Conservation (phyloP, 2,888 invertebrate species). For the Drosophila barbarae region DNA sequence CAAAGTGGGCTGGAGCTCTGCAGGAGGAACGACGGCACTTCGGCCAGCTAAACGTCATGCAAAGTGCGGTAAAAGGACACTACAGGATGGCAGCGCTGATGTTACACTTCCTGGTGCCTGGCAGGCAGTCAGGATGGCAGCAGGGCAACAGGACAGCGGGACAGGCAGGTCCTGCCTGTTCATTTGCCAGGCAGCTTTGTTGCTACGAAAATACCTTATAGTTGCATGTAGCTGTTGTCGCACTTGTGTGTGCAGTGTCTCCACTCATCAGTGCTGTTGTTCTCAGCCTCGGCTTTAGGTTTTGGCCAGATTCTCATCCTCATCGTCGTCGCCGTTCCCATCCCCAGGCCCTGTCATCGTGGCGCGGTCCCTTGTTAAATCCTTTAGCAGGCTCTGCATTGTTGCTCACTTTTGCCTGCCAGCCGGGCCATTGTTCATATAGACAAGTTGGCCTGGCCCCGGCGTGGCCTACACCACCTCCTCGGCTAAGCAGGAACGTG, state of each 20-base stretch:
- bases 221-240: slow-evolving; percentile 55
- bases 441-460: slow-evolving; percentile 44
- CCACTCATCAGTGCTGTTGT: slow-evolving; percentile 50
- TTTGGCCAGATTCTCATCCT: slow-evolving; percentile 23
- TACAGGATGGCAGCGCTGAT: slow-evolving; percentile 73
- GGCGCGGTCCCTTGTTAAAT: slow-evolving; percentile 65
- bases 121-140: slow-evolving; percentile 31
- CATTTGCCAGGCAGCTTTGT: slow-evolving; percentile 67
- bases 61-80: slow-evolving; percentile 72
- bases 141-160: slow-evolving; percentile 25
- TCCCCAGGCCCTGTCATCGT: slow-evolving; percentile 40
- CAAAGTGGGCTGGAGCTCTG: slow-evolving; percentile 24
- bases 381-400: slow-evolving; percentile 59
- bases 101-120: slow-evolving; percentile 66
- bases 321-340: slow-evolving; percentile 26
- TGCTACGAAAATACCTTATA: slow-evolving; percentile 60
- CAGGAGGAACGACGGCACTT: slow-evolving; percentile 37
- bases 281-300: slow-evolving; percentile 22
- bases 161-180: slow-evolving; percentile 53
- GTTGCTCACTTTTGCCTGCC: slow-evolving; percentile 67
- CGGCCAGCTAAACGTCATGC: slow-evolving; percentile 67
- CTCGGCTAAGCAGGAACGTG: slow-evolving; percentile 28
- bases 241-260: slow-evolving; percentile 53
- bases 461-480: slow-evolving; percentile 40
- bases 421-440: slow-evolving; percentile 55